phyloP scores from a whole-genome alignment of 1,140 invertebrate genomes.

The Andrena cerasifolii region DNA sequence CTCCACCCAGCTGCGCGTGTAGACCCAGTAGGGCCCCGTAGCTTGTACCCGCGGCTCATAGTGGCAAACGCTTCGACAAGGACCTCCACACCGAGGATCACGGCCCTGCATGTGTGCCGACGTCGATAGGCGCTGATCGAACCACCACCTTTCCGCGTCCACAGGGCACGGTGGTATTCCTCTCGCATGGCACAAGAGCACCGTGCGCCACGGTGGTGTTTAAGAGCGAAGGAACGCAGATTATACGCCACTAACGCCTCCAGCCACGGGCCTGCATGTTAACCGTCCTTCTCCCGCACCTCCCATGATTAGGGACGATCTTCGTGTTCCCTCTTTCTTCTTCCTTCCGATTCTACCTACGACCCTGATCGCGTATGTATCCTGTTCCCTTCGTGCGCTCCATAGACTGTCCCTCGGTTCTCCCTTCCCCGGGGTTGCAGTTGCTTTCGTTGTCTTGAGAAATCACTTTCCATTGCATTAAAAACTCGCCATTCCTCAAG shows the following conservation, averaged over 20 bases:
- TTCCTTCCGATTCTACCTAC: slow-evolving; percentile 39
- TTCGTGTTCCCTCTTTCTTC: slow-evolving; percentile 39
- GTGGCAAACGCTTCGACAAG: slow-evolving; percentile 7
- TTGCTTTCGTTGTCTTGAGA: not conserved
- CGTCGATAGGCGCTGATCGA: not conserved
- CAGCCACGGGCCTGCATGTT: slow-evolving; percentile 65
- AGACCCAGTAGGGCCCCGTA: slow-evolving; percentile 17
- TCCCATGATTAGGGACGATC: slow-evolving; percentile 65
- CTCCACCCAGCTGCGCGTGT: slow-evolving; percentile 6
- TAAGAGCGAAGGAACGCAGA: slow-evolving; percentile 69
- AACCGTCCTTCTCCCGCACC: slow-evolving; percentile 60
- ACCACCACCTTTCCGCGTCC: not conserved
- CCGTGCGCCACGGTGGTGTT: slow-evolving; percentile 45
- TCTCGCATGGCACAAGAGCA: slow-evolving; percentile 26
- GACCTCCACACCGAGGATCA: not conserved
- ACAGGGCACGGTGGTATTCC: slow-evolving; percentile 19
- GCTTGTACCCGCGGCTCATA: slow-evolving; percentile 11
- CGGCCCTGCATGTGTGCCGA: not conserved
- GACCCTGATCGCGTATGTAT: slow-evolving; percentile 23
- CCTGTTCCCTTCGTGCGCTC: slow-evolving; percentile 32
- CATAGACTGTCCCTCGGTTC: not conserved
- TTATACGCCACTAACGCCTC: slow-evolving; percentile 71
- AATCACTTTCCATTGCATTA: not conserved
- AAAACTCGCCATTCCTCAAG: not conserved
- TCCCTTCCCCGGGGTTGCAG: not conserved